phyloP scores from a whole-genome alignment of 2,888 invertebrate genomes.

The Phoenoteleia sp. region DNA sequence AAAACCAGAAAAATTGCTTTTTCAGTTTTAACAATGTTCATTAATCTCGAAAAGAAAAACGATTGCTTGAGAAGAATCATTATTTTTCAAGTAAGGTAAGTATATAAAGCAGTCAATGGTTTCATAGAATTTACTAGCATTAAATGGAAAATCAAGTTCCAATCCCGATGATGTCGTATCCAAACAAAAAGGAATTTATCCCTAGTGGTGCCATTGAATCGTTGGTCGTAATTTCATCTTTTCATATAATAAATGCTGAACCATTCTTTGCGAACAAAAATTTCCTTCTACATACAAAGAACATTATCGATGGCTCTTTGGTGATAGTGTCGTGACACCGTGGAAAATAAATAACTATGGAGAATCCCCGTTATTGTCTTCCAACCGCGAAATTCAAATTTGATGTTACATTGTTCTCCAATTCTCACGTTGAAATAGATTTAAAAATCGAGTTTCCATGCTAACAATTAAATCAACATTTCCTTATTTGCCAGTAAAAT shows the following conservation, averaged over 20 bases:
- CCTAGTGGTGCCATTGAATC: slow-evolving; percentile 21
- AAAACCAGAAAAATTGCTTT: too few relatives aligned
- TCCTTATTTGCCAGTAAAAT: not conserved
- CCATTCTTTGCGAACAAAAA: not conserved
- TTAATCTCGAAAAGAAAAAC: too few relatives aligned
- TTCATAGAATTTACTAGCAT: slow-evolving; percentile 6
- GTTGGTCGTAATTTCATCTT: slow-evolving; percentile 22
- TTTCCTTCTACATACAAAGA: slow-evolving; percentile 33
- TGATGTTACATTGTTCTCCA: not conserved
- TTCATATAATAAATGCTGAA: slow-evolving; percentile 32
- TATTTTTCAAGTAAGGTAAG: not conserved
- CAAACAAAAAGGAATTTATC: slow-evolving; percentile 43
- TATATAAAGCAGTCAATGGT: slow-evolving; percentile 1
- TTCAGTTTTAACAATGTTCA: too few relatives aligned
- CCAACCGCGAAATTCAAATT: slow-evolving; percentile 32
- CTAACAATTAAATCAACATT: slow-evolving; percentile 31
- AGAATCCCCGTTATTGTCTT: slow-evolving; percentile 34
- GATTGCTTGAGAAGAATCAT: slow-evolving; percentile 3
- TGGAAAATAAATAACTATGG: slow-evolving; percentile 34
- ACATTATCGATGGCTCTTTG: slow-evolving; percentile 27
- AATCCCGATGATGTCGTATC: slow-evolving; percentile 35
- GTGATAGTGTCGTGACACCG: slow-evolving; percentile 19
- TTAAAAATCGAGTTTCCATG: slow-evolving; percentile 10
- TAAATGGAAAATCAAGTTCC: slow-evolving; percentile 49
- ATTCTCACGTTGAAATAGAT: slow-evolving; percentile 27